Evolutionary conservation across 2,888 invertebrate species (phyloP), one percentile per base, ranked within the genome.

Genomic region (Lampropteryx suffumata): DNA sequence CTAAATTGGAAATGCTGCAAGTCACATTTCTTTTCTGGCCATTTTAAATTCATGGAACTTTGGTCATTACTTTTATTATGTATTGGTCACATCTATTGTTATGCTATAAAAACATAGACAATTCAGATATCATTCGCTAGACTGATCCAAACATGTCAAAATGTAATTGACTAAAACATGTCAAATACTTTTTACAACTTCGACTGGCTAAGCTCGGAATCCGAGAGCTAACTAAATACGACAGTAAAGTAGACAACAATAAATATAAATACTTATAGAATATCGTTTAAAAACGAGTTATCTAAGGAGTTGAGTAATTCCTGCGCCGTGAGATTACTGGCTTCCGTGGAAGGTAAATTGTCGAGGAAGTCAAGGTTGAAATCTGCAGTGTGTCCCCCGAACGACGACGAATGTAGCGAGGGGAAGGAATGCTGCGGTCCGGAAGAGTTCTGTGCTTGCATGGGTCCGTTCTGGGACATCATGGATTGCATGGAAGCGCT

Each of bases 361-460:
- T 97, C 97, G 56, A 96, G 92, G 88, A 96, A 96, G 91, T 97
- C 96, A 67, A 97, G 92, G 81, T 93, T 94, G 82, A 97, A 95
- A 84, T 96, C 95, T 6, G 91, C 77, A 56, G 91, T 80, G 47
- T 90, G 87, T 56, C 88, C 77, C 56, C 87, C 77, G 73, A 85
- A 91, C 69, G 89, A 83, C 68, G 91, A 79, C 66, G 90, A 66
- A 57, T 84, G 85, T 44, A 85, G 73, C 5, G 83, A 73, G 0
- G 84, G 76, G 78, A 84, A 84, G 6, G 50, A 14, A 17, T 55
- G 55, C 40, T 77, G 54, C 45, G n/a, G n/a, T n/a, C 13, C 30
- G 32, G 45, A 30, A 24, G 45, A 11, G 33, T 33, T 42, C 10
- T 42, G 41, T 7, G 73, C 76, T 39, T 73, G 79, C 73, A 75